Evolutionary conservation across 2,797 vertebrate genomes (phyloP).

Genomic region (Chaenodraco wilsoni): DNA sequence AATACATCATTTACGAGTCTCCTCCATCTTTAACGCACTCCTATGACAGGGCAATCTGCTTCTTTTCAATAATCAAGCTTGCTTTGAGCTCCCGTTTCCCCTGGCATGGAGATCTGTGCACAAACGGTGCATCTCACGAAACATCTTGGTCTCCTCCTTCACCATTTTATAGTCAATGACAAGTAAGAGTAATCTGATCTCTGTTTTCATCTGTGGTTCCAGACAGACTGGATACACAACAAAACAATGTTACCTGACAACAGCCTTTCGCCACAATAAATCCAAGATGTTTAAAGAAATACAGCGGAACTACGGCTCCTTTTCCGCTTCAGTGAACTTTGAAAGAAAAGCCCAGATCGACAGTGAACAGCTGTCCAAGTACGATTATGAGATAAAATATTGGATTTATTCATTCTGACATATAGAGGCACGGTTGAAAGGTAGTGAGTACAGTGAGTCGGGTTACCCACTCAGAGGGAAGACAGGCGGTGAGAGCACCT

Average conservation of each 20-base stretch:
- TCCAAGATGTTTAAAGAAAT: slow-evolving; percentile 69
- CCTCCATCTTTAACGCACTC: slow-evolving; percentile 46
- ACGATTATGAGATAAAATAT: slow-evolving; percentile 68
- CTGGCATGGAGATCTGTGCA: slow-evolving; percentile 58
- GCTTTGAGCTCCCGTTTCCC: slow-evolving; percentile 61
- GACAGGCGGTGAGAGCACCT: slow-evolving; percentile 26
- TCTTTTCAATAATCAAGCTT: slow-evolving; percentile 52
- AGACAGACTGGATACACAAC: slow-evolving; percentile 69
- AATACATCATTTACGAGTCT: slow-evolving; percentile 52
- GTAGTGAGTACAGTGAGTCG: slow-evolving; percentile 40
- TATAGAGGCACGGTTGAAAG: slow-evolving; percentile 43
- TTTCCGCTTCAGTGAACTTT: slow-evolving; percentile 67
- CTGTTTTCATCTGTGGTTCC: slow-evolving; percentile 40
- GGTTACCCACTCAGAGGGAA: slow-evolving; percentile 43
- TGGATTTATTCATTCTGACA: slow-evolving; percentile 65
- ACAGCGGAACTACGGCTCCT: slow-evolving; percentile 55
- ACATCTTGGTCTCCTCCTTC: slow-evolving; percentile 63
- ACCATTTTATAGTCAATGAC: slow-evolving; percentile 69
- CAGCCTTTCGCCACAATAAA: slow-evolving; percentile 62
- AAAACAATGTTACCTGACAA: slow-evolving; percentile 78
- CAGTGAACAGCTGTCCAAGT: slow-evolving; percentile 52
- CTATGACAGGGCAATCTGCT: slow-evolving; percentile 52
- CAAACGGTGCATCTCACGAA: slow-evolving; percentile 57
- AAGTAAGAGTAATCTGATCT: slow-evolving; percentile 59
- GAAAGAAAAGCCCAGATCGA: slow-evolving; percentile 46